Conservation (phyloP, 1,140 invertebrate genomes). For the Leptestheria dahalacensis region DNA sequence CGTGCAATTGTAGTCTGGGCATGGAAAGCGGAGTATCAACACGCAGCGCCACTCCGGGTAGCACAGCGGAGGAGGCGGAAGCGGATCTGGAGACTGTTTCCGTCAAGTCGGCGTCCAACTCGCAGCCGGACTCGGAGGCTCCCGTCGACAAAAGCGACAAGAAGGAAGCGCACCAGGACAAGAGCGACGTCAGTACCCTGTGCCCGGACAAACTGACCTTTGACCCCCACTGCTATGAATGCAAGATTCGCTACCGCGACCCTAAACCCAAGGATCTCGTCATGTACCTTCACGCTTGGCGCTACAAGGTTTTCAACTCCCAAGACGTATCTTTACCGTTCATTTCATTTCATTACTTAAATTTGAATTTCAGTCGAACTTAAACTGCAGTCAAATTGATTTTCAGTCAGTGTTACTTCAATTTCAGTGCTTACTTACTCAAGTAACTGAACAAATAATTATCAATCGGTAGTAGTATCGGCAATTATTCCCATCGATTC, state of each 20-base stretch:
- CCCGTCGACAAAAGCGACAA: neutral
- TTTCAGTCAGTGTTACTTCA: no score
- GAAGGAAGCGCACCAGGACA: neutral
- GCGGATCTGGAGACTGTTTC: neutral
- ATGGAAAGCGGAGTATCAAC: slow-evolving; percentile 5
- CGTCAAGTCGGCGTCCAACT: neutral
- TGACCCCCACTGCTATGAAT: slow-evolving; percentile 81
- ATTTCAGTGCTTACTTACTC: no score
- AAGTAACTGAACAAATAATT: no score
- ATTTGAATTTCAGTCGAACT: neutral
- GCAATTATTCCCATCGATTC: no score
- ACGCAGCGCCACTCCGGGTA: neutral
- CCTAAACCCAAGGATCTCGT: slow-evolving; percentile 76
- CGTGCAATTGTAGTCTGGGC: neutral
- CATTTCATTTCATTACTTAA: slow-evolving; percentile 11
- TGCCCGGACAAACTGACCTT: slow-evolving; percentile 21
- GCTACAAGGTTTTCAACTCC: slow-evolving; percentile 48
- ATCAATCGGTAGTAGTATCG: no score
- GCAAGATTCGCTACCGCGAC: slow-evolving; percentile 76
- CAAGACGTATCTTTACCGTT: neutral
- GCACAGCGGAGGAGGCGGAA: neutral
- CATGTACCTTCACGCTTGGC: slow-evolving; percentile 91
- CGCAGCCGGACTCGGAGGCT: neutral
- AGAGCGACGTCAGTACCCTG: neutral
- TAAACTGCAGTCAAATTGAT: no score